phyloP scores from a whole-genome alignment of 2,888 invertebrate species.

The Andrena marginata region DNA sequence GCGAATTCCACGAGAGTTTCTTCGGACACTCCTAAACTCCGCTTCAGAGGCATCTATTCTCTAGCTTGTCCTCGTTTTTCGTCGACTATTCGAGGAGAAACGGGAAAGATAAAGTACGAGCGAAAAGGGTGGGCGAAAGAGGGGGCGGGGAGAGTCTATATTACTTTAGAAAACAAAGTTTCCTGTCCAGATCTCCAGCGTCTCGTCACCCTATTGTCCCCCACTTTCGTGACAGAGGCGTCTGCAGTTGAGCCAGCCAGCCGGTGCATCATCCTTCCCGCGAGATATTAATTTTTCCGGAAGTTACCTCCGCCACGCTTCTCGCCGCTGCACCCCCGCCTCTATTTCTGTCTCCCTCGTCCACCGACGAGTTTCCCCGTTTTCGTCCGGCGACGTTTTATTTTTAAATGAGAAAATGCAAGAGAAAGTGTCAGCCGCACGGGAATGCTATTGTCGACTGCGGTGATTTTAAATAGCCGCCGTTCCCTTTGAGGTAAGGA shows the following conservation, averaged over 20 bases:
- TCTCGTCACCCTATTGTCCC: conserved; percentile 15
- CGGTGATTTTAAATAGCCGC: conserved; percentile 39
- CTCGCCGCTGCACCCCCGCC: conserved; percentile 13
- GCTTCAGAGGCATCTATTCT: background rate
- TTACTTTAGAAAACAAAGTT: conserved; percentile 74
- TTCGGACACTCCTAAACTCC: conserved; percentile 42
- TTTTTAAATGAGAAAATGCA: conserved; percentile 39
- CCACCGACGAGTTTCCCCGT: conserved; percentile 12
- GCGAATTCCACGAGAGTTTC: conserved; percentile 59
- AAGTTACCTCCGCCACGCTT: conserved; percentile 71
- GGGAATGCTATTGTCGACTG: conserved; percentile 22
- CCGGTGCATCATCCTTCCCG: conserved; percentile 73
- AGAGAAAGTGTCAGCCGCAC: conserved; percentile 40
- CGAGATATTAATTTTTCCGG: conserved; percentile 83
- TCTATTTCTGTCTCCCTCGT: conserved; percentile 14
- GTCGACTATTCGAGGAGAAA: background rate
- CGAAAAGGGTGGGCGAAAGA: background rate
- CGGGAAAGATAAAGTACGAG: background rate
- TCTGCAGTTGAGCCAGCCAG: conserved; percentile 71
- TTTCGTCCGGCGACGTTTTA: conserved; percentile 30
- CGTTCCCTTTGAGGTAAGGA: background rate
- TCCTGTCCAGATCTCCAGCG: conserved; percentile 50
- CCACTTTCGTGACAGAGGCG: conserved; percentile 56
- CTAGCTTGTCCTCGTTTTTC: conserved; percentile 2
- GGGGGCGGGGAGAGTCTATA: conserved; percentile 20